Evolutionary conservation across 2,888 invertebrate species (phyloP).

Genomic region (Altica lythri): DNA sequence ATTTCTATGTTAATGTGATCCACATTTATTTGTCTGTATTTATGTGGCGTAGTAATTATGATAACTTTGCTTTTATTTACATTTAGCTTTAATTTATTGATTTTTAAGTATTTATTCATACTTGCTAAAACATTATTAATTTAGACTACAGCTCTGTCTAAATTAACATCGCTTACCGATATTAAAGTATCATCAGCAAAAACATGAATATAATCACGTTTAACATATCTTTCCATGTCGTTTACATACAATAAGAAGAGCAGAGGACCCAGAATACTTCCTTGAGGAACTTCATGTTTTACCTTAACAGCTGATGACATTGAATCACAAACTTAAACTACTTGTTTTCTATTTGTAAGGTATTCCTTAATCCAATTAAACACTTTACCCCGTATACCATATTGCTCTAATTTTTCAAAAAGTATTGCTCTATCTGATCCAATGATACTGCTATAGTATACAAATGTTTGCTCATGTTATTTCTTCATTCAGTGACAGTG

Average conservation of each 20-base stretch:
- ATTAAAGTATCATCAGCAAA: background rate
- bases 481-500: constrained; percentile 11
- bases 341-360: background rate
- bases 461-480: constrained; percentile 8
- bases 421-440: constrained; percentile 13
- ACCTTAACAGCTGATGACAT: too few relatives aligned
- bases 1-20: too few relatives aligned
- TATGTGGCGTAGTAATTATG: too few relatives aligned
- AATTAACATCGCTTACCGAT: background rate
- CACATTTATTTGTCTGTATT: too few relatives aligned
- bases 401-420: constrained; percentile 10
- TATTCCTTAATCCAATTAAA: constrained; percentile 9
- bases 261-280: background rate
- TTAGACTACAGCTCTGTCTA: too few relatives aligned
- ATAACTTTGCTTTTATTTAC: too few relatives aligned
- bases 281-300: background rate
- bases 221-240: background rate
- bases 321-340: too few relatives aligned
- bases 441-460: background rate
- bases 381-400: constrained; percentile 9
- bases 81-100: too few relatives aligned
- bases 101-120: too few relatives aligned
- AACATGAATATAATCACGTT: background rate
- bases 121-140: too few relatives aligned
- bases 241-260: background rate